Percentiles rank a stretch among this genome's conserved stretches.
These are phyloP conservation scores for Corythaeola cristata DNA, from an alignment of 2,113 vertebrate species.

Conservation along the genomic window DNA sequence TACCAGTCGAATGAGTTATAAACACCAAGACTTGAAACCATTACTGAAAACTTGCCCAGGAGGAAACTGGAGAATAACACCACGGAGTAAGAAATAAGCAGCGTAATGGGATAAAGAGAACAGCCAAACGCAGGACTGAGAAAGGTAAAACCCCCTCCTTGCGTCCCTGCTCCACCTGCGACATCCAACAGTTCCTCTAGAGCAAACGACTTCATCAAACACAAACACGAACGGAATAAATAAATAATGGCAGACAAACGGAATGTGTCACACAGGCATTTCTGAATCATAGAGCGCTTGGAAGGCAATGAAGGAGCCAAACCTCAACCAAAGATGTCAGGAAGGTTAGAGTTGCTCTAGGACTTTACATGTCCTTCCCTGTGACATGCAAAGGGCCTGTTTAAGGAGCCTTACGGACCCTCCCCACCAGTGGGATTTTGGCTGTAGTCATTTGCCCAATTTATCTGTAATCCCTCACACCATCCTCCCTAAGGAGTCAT, in stretches of 20 bases:
- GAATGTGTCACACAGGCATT: fast-evolving
- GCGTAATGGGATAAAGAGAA: neutral
- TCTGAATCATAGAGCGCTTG: neutral
- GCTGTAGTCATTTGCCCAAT: neutral
- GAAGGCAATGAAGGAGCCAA: neutral
- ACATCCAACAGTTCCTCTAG: neutral
- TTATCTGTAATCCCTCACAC: neutral
- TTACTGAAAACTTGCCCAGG: neutral
- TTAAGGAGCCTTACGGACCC: neutral
- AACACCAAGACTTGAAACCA: neutral
- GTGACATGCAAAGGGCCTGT: neutral
- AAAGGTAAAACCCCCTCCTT: neutral
- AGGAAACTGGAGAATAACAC: neutral
- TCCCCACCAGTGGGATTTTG: fast-evolving
- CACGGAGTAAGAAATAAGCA: neutral
- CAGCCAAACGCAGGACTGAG: neutral
- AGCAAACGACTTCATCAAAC: neutral
- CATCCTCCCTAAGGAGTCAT: fast-evolving
- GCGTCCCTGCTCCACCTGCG: neutral
- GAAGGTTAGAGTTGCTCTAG: neutral
- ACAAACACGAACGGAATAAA: neutral
- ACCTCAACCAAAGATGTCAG: neutral
- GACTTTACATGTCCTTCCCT: neutral
- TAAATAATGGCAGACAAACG: neutral
- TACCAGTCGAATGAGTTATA: neutral